Base-by-base conservation (phyloP, 30 jellyfish, hydroid and myxozoan species). In the Cassiopea andromeda region DNA sequence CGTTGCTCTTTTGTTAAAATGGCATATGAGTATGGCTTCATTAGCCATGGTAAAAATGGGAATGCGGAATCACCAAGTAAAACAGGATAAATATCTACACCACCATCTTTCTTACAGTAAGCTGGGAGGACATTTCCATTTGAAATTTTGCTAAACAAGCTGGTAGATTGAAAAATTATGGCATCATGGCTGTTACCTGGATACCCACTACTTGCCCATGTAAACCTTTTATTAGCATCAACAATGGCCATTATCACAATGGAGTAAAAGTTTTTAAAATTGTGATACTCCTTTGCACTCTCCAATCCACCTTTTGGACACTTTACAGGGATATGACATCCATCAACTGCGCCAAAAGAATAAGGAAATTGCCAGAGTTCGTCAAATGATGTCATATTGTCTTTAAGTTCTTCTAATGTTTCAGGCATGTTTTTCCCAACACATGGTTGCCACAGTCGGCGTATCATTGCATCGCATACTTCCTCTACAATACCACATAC, bases 171-270 rank as follows among this genome's bases (percentile, higher is more conserved):
- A 89, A 87, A 87, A 60, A 87, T 87, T 14, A 87, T 77, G 18
- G 94, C 80, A 67, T 87, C 94, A 64, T 87, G 94, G 84, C 88
- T 57, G 75, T 87, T 87, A 16, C 94, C 90, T 3, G 94, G 94
- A 67, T n/a, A 87, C 7, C 94, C 94, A 77, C 94, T 71, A 64
- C 94, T 87, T 74, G 89, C 94, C 94, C 89, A 87, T 75, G 61
- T 46, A 61, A 87, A 87, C 68, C 94, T 75, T 50, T 76, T 17
- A 19, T 77, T 74, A 16, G 94, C 94, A 87, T 87, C 90, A 76
- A 87, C 93, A 48, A 85, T 60, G 79, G 93, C 93, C 88, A 85
- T 74, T 48, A 85, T 1, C 17, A 85, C 93, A 16, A 85, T 74
- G 9, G 93, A 85, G 58, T 85, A 85, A 85, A 85, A 85, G 58